These are phyloP conservation scores for Trachops cirrhosus DNA, from an alignment of 2,797 vertebrate genomes.

Conservation along the genomic window DNA sequence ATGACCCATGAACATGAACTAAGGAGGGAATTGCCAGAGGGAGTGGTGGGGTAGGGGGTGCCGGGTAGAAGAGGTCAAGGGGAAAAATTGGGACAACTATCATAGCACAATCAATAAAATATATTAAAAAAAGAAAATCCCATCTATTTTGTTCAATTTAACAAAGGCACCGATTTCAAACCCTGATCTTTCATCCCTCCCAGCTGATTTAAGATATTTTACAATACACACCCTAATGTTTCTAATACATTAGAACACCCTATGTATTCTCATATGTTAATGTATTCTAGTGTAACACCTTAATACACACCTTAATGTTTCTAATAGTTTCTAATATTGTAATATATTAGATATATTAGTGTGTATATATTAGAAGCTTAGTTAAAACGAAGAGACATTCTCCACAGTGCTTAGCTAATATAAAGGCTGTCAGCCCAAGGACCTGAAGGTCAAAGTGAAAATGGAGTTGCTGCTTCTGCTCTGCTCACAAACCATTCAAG, in stretches of 20 bases:
- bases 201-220: background rate
- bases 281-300: no score
- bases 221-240: background rate
- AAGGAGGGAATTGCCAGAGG: no score
- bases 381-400: background rate
- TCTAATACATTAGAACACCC: background rate
- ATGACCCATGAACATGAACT: no score
- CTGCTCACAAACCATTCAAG: background rate
- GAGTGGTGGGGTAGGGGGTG: no score
- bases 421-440: background rate
- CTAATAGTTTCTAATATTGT: background rate
- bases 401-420: background rate
- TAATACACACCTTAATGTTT: background rate
- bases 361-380: background rate
- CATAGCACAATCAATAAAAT: no score
- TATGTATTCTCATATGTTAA: no score
- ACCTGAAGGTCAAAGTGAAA: background rate
- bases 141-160: background rate
- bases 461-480: background rate
- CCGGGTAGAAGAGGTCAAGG: no score
- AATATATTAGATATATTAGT: background rate
- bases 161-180: background rate
- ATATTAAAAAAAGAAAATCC: no score
- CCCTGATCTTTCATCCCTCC: background rate
- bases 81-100: no score